Conservation (phyloP, 2,888 invertebrate genomes). For the Agonopterix alstromeriana region DNA sequence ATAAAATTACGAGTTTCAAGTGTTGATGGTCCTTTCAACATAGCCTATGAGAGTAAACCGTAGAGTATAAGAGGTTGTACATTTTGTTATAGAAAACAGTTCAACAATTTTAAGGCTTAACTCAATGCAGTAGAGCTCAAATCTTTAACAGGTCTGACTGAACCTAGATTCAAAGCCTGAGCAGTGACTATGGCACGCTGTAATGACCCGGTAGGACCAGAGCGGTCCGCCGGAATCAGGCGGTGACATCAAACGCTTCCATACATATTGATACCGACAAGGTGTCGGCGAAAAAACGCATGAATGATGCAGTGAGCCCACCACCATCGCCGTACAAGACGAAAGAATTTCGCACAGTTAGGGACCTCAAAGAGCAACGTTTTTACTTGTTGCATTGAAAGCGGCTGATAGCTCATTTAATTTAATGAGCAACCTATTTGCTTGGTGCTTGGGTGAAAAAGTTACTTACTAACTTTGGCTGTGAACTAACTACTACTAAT, state of each 20-base stretch:
- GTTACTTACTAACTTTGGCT: no score
- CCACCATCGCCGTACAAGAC: conserved; percentile 59
- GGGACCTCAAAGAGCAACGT: conserved; percentile 46
- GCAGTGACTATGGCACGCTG: neutral
- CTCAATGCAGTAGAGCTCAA: no score
- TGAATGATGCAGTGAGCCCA: conserved; percentile 73
- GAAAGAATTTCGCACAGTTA: conserved; percentile 66
- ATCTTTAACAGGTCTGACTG: no score
- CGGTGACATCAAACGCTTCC: conserved; percentile 53
- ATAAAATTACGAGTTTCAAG: no score
- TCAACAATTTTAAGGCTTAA: no score
- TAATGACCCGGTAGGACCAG: conserved; percentile 1
- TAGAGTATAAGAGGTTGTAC: no score
- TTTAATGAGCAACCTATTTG: conserved; percentile 49
- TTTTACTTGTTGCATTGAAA: conserved; percentile 57
- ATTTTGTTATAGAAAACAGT: no score
- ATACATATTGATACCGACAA: conserved; percentile 69
- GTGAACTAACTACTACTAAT: no score
- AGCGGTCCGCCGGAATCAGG: conserved; percentile 14
- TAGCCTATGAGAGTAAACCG: no score
- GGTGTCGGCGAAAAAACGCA: conserved; percentile 68
- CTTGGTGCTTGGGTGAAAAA: neutral
- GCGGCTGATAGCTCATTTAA: conserved; percentile 65
- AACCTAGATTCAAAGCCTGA: no score
- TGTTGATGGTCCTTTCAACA: no score